A percentile compares a stretch with the other conserved stretches of the same genome.
Evolutionary conservation across 2,888 invertebrate species (phyloP).

Genomic region (Idaea biselata): DNA sequence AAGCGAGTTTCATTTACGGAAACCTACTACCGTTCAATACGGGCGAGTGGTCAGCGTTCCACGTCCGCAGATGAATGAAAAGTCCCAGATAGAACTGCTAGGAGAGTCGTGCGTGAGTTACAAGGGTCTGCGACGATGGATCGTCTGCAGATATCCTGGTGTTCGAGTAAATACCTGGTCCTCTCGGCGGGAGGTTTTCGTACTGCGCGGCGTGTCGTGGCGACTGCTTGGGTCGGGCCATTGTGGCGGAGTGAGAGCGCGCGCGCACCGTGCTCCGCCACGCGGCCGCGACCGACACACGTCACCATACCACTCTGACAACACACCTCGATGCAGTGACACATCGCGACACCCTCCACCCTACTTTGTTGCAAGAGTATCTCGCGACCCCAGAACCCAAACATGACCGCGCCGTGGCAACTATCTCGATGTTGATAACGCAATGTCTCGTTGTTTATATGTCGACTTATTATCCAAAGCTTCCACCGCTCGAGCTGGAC

Average conservation of each 20-base stretch:
- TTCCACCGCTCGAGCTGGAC: no score
- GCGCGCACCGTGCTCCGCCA: slow-evolving; percentile 39
- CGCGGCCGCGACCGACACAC: slow-evolving; percentile 54
- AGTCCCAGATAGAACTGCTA: not conserved
- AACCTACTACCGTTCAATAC: slow-evolving; percentile 8
- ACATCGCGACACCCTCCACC: slow-evolving; percentile 12
- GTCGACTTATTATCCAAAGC: no score
- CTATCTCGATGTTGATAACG: no score
- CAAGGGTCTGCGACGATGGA: slow-evolving; percentile 7
- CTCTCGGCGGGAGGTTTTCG: slow-evolving; percentile 71
- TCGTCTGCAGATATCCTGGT: slow-evolving; percentile 6
- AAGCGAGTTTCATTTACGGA: slow-evolving; percentile 20
- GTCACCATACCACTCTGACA: slow-evolving; percentile 43
- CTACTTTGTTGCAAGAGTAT: slow-evolving; percentile 6
- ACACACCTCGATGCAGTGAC: slow-evolving; percentile 26
- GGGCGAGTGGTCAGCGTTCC: slow-evolving; percentile 10
- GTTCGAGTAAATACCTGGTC: slow-evolving; percentile 62
- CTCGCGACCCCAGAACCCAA: no score
- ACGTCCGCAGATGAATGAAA: slow-evolving; percentile 21
- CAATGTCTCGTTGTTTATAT: no score
- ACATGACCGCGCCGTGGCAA: no score
- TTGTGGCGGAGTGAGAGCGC: slow-evolving; percentile 69
- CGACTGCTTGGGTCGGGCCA: slow-evolving; percentile 77
- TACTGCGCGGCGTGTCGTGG: slow-evolving; percentile 68
- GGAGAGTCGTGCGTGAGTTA: slow-evolving; percentile 1